A percentile compares a stretch with the other conserved stretches of the same genome.
These are phyloP conservation scores for Acanthornis magna DNA, from an alignment of 2,797 vertebrate genomes.

Conservation along the genomic window DNA sequence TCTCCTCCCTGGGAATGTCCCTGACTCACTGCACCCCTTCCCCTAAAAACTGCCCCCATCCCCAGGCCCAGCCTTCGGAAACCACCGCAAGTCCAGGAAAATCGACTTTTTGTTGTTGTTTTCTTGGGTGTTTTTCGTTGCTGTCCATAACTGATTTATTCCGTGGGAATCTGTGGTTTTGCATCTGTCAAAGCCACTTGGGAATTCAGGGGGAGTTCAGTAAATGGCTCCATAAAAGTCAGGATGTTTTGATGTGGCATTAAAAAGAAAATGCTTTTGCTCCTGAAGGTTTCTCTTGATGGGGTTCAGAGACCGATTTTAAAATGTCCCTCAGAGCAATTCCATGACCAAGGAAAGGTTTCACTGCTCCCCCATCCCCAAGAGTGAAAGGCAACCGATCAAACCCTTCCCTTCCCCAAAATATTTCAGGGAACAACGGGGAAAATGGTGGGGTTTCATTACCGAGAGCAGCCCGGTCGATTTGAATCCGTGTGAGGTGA, in stretches of 20 bases:
- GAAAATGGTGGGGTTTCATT: background rate
- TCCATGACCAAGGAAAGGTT: background rate
- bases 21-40: fast-evolving
- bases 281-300: background rate
- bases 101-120: background rate
- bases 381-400: background rate
- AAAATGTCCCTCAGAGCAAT: background rate
- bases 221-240: background rate
- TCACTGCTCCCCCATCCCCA: background rate
- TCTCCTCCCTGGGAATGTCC: background rate
- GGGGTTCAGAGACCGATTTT: background rate
- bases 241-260: background rate
- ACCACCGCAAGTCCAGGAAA: background rate
- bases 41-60: background rate
- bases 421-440: background rate
- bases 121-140: background rate
- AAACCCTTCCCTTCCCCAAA: background rate
- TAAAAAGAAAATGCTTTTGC: background rate
- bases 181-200: background rate
- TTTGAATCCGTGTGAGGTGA: background rate
- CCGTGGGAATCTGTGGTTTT: background rate
- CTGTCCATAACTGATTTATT: background rate
- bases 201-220: background rate
- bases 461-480: fast-evolving
- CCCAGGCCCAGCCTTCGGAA: background rate